Percentiles rank a stretch among this genome's conserved stretches.
Evolutionary conservation across 2,888 invertebrate species (phyloP).

Genomic region (Drosophila formosana): DNA sequence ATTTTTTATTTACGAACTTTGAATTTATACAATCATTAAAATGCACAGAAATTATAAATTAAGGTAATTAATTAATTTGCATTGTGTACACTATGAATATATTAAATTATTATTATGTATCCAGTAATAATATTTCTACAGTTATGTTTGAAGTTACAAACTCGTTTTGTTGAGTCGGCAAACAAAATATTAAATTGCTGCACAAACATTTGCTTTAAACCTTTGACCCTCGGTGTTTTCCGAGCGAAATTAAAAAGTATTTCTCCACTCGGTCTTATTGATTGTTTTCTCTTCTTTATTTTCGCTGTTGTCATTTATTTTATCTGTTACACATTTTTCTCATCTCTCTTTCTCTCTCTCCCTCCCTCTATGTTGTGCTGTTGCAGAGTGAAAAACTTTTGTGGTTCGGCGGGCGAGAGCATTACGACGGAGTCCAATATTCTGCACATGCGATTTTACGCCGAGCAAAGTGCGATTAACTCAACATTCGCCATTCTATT

Average conservation of each 20-base stretch:
- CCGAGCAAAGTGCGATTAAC: slow-evolving; percentile 87
- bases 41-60: too few species aligned
- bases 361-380: not conserved
- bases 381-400: slow-evolving; percentile 89
- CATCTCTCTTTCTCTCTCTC: not conserved
- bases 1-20: too few species aligned
- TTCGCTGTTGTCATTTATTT: slow-evolving; percentile 3
- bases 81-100: too few species aligned
- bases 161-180: not conserved
- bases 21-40: too few species aligned
- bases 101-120: not conserved
- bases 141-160: not conserved
- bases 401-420: slow-evolving; percentile 94
- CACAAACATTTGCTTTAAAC: slow-evolving; percentile 2
- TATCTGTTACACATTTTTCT: not conserved
- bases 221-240: not conserved
- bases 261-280: slow-evolving; percentile 1
- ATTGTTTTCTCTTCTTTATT: slow-evolving; percentile 3
- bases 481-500: slow-evolving; percentile 90
- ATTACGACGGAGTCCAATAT: slow-evolving; percentile 89
- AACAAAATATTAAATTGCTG: slow-evolving; percentile 1
- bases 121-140: not conserved
- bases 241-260: slow-evolving; percentile 1
- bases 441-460: slow-evolving; percentile 91
- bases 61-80: too few species aligned